phyloP scores from a whole-genome alignment of 2,797 vertebrate species.

The Fistularia tabacaria region DNA sequence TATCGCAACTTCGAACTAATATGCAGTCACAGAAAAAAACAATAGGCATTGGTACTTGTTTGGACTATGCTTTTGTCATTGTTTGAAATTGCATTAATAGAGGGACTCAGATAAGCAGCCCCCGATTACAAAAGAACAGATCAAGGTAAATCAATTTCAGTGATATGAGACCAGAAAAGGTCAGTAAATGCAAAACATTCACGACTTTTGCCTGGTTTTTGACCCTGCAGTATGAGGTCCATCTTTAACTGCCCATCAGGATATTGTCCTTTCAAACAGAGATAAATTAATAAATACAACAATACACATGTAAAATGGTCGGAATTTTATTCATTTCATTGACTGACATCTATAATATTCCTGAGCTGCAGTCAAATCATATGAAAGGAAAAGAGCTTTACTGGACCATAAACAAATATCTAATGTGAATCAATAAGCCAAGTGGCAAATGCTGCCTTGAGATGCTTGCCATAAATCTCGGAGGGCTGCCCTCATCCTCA shows the following conservation, averaged over 20 bases:
- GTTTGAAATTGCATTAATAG: no score
- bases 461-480: slow-evolving; percentile 68
- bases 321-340: slow-evolving; percentile 32
- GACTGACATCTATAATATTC: slow-evolving; percentile 35
- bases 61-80: slow-evolving; percentile 1
- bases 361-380: slow-evolving; percentile 19
- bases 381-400: slow-evolving; percentile 50
- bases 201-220: no score
- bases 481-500: slow-evolving; percentile 60
- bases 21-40: slow-evolving; percentile 1
- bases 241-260: neutral
- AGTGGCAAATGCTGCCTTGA: slow-evolving; percentile 56
- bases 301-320: no score
- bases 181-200: no score
- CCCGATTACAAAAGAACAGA: no score
- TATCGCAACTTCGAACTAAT: slow-evolving; percentile 5
- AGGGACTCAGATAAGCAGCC: no score
- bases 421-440: slow-evolving; percentile 72
- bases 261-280: neutral
- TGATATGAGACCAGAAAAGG: no score
- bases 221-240: no score
- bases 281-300: no score
- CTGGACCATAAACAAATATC: slow-evolving; percentile 73
- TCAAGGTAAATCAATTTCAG: no score
- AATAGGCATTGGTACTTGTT: neutral